Conservation (phyloP, 2,113 vertebrate genomes). For the Pseudopodoces humilis region DNA sequence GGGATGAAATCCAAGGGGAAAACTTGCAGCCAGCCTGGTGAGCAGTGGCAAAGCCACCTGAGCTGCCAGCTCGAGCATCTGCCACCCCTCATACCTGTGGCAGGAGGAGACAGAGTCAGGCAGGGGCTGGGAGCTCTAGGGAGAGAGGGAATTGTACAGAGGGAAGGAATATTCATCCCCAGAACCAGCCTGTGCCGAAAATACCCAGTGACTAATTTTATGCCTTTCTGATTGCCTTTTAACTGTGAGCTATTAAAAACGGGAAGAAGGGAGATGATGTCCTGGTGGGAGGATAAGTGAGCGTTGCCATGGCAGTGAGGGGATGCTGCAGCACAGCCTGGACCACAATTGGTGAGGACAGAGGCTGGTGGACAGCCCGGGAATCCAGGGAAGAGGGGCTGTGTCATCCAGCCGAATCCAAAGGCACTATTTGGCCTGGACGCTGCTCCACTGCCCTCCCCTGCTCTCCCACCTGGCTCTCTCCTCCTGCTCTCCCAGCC, state of each 20-base stretch:
- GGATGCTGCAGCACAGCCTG: background rate
- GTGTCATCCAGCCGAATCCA: background rate
- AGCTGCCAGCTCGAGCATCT: accelerated
- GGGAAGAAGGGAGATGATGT: background rate
- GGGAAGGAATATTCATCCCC: background rate
- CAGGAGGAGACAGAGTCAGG: background rate
- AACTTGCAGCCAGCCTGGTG: background rate
- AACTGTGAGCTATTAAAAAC: background rate
- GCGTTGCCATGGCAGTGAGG: background rate
- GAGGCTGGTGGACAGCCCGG: background rate
- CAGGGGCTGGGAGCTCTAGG: background rate
- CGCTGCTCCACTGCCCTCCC: background rate
- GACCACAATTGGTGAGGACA: background rate
- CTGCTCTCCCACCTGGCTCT: background rate
- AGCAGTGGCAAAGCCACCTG: background rate
- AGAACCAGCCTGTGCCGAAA: background rate
- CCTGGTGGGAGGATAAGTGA: slow-evolving; percentile 12
- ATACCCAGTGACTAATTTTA: slow-evolving; percentile 22
- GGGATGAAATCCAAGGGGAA: background rate
- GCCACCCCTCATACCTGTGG: background rate
- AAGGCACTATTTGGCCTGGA: background rate
- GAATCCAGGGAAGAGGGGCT: background rate
- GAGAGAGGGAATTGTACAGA: background rate
- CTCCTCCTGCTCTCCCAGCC: background rate
- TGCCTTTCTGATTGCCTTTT: slow-evolving; percentile 4